phyloP scores from a whole-genome alignment of 2,888 invertebrate species.

The Corythucha ciliata region DNA sequence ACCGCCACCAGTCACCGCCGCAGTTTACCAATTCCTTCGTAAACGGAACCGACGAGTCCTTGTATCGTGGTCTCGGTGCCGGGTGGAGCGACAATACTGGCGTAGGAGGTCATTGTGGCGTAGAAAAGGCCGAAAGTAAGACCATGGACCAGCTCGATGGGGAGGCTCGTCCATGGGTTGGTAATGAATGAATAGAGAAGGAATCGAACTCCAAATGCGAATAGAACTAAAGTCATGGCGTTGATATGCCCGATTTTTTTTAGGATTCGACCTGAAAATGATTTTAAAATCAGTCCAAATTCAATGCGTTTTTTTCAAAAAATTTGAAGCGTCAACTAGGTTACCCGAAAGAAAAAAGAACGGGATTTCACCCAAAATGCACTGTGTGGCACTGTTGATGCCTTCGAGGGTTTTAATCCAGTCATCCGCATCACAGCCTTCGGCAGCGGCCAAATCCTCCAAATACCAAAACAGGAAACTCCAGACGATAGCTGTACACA shows the following conservation, averaged over 20 bases:
- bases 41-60: conserved; percentile 76
- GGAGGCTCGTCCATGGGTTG: conserved; percentile 75
- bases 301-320: no score
- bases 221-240: conserved; percentile 72
- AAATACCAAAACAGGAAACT: conserved; percentile 74
- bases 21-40: conserved; percentile 67
- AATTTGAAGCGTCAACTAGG: conserved; percentile 7
- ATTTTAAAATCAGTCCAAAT: no score
- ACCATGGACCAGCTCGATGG: conserved; percentile 79
- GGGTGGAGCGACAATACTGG: conserved; percentile 68
- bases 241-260: conserved; percentile 70
- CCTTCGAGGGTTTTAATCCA: conserved; percentile 68
- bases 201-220: conserved; percentile 70
- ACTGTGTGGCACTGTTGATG: conserved; percentile 63
- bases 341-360: conserved; percentile 73
- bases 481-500: conserved; percentile 78
- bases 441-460: conserved; percentile 55
- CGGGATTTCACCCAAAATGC: conserved; percentile 75
- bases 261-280: conserved; percentile 56
- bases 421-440: conserved; percentile 42
- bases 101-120: conserved; percentile 80
- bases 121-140: conserved; percentile 82
- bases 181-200: conserved; percentile 67
- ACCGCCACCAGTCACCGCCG: no score
- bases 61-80: conserved; percentile 82